Base-by-base conservation (phyloP, 2,113 vertebrate genomes). In the Malurus alboscapulatus region DNA sequence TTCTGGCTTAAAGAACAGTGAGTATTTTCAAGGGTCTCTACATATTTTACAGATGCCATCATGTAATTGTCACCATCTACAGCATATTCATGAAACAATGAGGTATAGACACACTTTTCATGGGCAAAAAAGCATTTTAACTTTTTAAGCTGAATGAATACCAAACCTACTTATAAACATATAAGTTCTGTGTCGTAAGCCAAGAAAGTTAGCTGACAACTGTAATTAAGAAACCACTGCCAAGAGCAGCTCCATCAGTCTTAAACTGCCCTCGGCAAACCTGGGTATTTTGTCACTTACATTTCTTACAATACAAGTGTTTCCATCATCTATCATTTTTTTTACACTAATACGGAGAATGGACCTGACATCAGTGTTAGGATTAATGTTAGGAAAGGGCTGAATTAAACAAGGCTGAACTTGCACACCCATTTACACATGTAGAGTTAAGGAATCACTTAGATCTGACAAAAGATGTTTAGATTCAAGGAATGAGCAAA, bases 161-260 rank as follows among this genome's bases (percentile, higher is more conserved):
- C 36, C 0, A 2, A 87, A 26, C 50, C 63, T 86, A 66, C 69
- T 92, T 87, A 92, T 10, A 85, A 87, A 79, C 65, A 84, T 67
- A 71, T 72, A 92, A 91, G 88, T 90, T 83, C 66, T 82, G 88
- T 92, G 84, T 71, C 10, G n/a, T 57, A 77, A 88, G 90, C 67
- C 54, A 94, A 95, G 65, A 95, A 91, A 94, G 59, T 94, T 89
- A 89, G 63, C 75, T 96, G 96, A 97, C 93, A 96, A 77, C 45
- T 58, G 25, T 92, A 95, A 96, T 93, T 96, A 96, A 73, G 80
- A 93, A 95, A 96, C 95, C 29, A 91, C 36, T 86, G 69, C 38
- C 87, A 93, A 75, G 13, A 87, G 67, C 67, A 95, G 62, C 54
- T 94, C 93, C 17, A 22, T 94, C 83, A 88, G 81, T 74, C 89